Base-by-base conservation (phyloP, 2,113 vertebrate genomes). In the Grus americana region DNA sequence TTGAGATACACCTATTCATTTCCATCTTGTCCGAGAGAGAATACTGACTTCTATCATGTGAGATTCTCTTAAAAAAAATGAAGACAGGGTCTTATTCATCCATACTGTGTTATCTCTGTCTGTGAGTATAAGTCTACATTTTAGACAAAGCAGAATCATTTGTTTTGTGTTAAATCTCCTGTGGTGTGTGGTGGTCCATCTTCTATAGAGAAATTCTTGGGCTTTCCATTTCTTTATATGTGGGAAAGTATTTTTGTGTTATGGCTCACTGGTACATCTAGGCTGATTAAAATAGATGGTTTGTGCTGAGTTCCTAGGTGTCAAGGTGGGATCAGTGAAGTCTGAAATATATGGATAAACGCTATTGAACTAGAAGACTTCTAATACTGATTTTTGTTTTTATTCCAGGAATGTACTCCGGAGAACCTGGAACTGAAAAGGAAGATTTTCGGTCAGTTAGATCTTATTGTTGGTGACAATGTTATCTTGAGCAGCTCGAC, bases 401-500 rank as follows among this genome's bases (percentile, higher is more conserved):
- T 95, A 78, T 95, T 97, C 44, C 88, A 99, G 99, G 99, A 99
- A 93, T 99, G 99, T 94, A 98, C 98, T 36, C 99, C 99, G 5
- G 99, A 99, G 95, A 98, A 99, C 72, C 97, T 99, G 26, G 98
- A 98, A 30, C 97, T 99, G 93, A 99, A 99, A 96, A 98, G 98
- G 98, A 98, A 96, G 89, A 96, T 99, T 90, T 99, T 99, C 7
- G n/a, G 97, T 86, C 98, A 98, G 59, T 91, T 99, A 36, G 99
- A 99, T 97, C 78, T 87, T 83, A 97, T 98, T 5, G 97, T 98
- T 5, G 97, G 91, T n/a, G 97, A 98, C 38, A 97, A 88, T 4
- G 98, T 98, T 24, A 97, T 99, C 94, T 96, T 99, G 87, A 99
- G 99, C 98, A 99, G 99, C 97, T 99, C 99, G 6, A 99, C 98